These are phyloP conservation scores for Ramphastos sulfuratus DNA, from an alignment of 2,113 vertebrate genomes.

Conservation along the genomic window DNA sequence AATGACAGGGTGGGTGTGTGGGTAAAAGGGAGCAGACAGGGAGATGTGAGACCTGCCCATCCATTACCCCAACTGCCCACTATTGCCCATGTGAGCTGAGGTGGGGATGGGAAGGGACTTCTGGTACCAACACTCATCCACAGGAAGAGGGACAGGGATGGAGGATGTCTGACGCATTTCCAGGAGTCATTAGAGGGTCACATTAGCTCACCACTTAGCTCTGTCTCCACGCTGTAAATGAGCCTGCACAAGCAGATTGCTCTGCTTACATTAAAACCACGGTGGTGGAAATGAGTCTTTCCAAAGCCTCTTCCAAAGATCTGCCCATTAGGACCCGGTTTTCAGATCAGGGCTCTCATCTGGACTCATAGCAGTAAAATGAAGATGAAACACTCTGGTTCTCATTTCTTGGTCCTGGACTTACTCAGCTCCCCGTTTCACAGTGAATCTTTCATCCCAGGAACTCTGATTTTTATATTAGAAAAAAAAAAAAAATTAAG, in stretches of 20 bases:
- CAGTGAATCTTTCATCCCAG: not conserved
- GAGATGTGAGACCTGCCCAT: not conserved
- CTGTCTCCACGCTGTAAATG: not conserved
- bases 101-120: not conserved
- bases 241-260: constrained; percentile 35
- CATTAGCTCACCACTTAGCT: constrained; percentile 21
- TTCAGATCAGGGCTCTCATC: not conserved
- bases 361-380: not conserved
- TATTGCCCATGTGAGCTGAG: not conserved
- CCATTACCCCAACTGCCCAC: accelerated
- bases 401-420: constrained; percentile 18
- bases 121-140: accelerated
- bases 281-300: constrained; percentile 14
- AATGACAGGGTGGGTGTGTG: accelerated
- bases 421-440: not conserved
- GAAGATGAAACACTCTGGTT: constrained; percentile 28
- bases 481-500: not conserved
- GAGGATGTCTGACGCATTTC: not conserved
- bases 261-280: not conserved
- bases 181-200: constrained; percentile 1
- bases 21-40: not conserved
- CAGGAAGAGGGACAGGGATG: accelerated
- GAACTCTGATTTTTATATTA: not conserved
- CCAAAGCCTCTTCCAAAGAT: constrained; percentile 12
- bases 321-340: not conserved